Conservation (phyloP, 1,140 invertebrate species). For the Ladona fulva region DNA sequence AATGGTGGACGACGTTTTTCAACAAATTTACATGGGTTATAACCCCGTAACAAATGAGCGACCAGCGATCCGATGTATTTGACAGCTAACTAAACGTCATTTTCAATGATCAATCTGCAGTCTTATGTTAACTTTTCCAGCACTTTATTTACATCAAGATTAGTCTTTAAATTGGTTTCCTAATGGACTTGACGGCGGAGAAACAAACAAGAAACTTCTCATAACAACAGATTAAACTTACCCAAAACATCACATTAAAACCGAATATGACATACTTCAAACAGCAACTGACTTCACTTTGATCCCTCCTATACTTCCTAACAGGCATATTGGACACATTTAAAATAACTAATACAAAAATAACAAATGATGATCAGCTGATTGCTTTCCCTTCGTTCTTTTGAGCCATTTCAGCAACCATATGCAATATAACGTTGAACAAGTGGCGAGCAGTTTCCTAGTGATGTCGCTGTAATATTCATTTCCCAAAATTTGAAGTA, state of each 20-base stretch:
- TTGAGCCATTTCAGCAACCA: constrained; percentile 17
- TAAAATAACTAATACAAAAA: constrained; percentile 17
- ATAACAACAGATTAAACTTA: constrained; percentile 43
- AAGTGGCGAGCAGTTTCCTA: not conserved
- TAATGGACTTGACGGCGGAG: too few species aligned
- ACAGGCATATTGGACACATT: constrained; percentile 29
- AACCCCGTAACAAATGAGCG: too few species aligned
- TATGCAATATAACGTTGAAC: not conserved
- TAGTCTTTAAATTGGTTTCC: too few species aligned
- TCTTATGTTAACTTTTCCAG: too few species aligned
- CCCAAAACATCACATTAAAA: constrained; percentile 96
- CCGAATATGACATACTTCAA: constrained; percentile 95
- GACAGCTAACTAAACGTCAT: too few species aligned
- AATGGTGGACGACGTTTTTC: too few species aligned
- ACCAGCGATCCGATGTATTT: too few species aligned
- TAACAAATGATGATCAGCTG: constrained; percentile 22
- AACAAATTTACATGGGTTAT: too few species aligned
- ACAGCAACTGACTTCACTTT: constrained; percentile 92
- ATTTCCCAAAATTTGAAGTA: too few species aligned
- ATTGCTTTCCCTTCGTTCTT: constrained; percentile 11
- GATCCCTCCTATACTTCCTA: constrained; percentile 70
- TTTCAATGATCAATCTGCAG: too few species aligned
- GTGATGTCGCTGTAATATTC: not conserved
- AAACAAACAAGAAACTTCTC: not conserved
- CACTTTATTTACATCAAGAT: too few species aligned